phyloP scores from a whole-genome alignment of 2,888 invertebrate genomes.

The Corbicula japonica region DNA sequence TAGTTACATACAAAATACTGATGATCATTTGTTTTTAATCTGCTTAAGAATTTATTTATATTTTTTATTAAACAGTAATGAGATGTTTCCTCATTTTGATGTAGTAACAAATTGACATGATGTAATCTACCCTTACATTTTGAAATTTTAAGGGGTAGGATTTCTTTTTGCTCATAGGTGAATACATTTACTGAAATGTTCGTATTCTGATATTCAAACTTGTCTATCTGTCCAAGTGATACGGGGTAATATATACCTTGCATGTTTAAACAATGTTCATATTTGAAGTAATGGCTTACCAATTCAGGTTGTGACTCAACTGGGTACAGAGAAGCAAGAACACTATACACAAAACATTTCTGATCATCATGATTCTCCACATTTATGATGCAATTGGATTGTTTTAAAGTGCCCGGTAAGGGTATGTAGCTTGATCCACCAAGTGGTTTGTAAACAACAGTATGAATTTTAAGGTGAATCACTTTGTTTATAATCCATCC shows the following conservation, averaged over 20 bases:
- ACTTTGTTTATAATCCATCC: constrained; percentile 39
- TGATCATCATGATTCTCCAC: constrained; percentile 1
- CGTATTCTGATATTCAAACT: constrained; percentile 6
- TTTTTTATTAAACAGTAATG: constrained; percentile 23
- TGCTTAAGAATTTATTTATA: constrained; percentile 14
- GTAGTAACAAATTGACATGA: constrained; percentile 16
- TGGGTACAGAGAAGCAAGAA: too few species aligned
- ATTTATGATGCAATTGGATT: neutral
- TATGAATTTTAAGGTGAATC: too few species aligned
- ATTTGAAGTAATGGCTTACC: too few species aligned
- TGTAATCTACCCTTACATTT: constrained; percentile 7
- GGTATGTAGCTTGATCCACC: constrained; percentile 8
- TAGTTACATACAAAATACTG: too few species aligned
- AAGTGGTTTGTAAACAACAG: constrained; percentile 2
- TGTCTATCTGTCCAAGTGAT: too few species aligned
- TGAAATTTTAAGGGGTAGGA: constrained; percentile 25
- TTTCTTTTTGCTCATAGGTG: constrained; percentile 12
- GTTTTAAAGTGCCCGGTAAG: neutral
- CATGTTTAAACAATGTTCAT: too few species aligned
- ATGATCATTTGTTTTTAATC: neutral
- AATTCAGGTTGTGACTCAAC: too few species aligned
- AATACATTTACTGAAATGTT: constrained; percentile 27
- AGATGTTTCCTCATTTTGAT: constrained; percentile 1
- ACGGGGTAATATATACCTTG: too few species aligned
- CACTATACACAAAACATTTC: constrained; percentile 10